phyloP scores from a whole-genome alignment of 2,888 invertebrate species.

The Mesoligia furuncula region DNA sequence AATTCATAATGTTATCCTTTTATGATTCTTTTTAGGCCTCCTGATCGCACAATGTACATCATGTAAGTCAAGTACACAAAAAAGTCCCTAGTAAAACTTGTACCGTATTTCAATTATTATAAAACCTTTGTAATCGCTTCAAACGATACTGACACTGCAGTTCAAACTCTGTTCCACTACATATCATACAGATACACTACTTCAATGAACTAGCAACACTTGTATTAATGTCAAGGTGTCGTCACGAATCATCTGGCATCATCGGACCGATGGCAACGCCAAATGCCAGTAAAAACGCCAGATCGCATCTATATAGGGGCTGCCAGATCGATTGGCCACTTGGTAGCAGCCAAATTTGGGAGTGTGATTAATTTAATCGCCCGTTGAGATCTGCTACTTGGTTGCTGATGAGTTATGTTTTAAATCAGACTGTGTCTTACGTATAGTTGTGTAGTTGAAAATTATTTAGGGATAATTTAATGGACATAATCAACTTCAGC shows the following conservation, averaged over 20 bases:
- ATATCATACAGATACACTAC: constrained; percentile 37
- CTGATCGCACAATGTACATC: too few species aligned
- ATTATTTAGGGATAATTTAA: not conserved
- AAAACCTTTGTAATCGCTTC: not conserved
- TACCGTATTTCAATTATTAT: not conserved
- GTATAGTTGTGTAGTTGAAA: not conserved
- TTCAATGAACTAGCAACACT: constrained; percentile 50
- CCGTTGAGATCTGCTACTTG: constrained; percentile 13
- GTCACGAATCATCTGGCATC: constrained; percentile 77
- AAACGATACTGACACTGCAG: constrained; percentile 9
- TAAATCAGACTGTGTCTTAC: not conserved
- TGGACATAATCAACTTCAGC: not conserved
- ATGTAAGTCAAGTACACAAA: not conserved
- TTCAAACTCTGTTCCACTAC: constrained; percentile 48
- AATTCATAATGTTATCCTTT: too few species aligned
- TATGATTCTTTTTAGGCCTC: too few species aligned
- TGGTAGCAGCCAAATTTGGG: constrained; percentile 45
- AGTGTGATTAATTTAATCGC: constrained; percentile 48
- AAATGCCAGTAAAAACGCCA: constrained; percentile 68
- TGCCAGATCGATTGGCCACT: constrained; percentile 57
- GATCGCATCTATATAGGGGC: constrained; percentile 56
- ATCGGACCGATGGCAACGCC: constrained; percentile 71
- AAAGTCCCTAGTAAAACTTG: not conserved
- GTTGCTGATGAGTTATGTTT: not conserved
- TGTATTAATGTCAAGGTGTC: constrained; percentile 77